Evolutionary conservation across 2,888 invertebrate genomes (phyloP), one percentile per base, ranked within the genome.

Genomic region (Alviniconcha strummeri): DNA sequence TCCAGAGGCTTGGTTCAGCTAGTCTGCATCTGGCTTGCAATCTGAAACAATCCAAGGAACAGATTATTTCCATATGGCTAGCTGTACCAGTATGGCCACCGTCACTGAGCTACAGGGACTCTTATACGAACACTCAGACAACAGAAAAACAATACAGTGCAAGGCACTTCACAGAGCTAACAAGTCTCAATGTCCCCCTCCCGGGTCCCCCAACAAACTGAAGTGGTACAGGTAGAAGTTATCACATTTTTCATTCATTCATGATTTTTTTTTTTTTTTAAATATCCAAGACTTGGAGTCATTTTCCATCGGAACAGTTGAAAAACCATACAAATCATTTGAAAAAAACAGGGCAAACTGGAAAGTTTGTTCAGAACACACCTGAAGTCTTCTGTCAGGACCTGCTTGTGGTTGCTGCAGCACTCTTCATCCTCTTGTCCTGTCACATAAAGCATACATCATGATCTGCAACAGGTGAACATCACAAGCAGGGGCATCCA

Each of bases 391-490:
- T 72, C 72, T 84, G 84, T 84, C 84, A 84, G 36, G 84, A 82
- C 67, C 75, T 84, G 82, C 82, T 83, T 56, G 80, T 82, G 54
- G 74, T 80, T 13, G 74, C 84, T 57, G 76, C 74, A 67, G 80
- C 9, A 64, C 60, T 75, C 67, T 83, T 86, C 69, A 83, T 54
- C 67, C 80, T 83, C 77, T 86, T 86, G 79, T 83, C 83, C 84
- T 86, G 83, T 55, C 54, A 77, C 5, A 52, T 17, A 36, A 67
- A 19, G 60, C 60, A 60, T 60, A 13, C 36, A 36, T 36, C 36
- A 36, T 36, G 36, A 36, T 36, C 36, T 36, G 36, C 36, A 36
- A 36, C 36, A 36, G 36, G 36, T 36, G 36, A 36, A 36, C 36
- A 36, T 3, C 36, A 36, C 36, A 36, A 36, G 36, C 36, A 36